Evolutionary conservation across 2,888 invertebrate species (phyloP).

Genomic region (Dynastes tityus): DNA sequence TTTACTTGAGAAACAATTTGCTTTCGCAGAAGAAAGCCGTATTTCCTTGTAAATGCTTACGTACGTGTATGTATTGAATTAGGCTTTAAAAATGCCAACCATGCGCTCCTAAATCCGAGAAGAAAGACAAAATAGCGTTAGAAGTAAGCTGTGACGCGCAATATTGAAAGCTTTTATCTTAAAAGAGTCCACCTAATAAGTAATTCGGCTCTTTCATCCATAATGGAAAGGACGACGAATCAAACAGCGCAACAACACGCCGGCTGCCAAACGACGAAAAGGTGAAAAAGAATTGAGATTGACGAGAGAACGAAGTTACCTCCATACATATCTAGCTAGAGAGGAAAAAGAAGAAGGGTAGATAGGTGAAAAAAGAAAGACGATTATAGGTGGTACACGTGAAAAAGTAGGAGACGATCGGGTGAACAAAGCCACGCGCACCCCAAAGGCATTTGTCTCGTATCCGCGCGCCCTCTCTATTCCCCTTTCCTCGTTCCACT

Average conservation of each 20-base stretch:
- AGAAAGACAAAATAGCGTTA: background rate
- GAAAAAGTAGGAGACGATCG: constrained; percentile 26
- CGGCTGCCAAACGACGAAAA: constrained; percentile 18
- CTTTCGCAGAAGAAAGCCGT: too few relatives aligned
- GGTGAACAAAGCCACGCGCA: constrained; percentile 51
- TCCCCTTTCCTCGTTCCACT: background rate
- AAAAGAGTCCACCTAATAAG: constrained; percentile 9
- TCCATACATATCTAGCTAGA: background rate
- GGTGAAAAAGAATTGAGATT: constrained; percentile 39
- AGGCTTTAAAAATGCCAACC: too few relatives aligned
- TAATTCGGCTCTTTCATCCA: constrained; percentile 17
- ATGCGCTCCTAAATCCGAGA: too few relatives aligned
- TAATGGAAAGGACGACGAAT: constrained; percentile 27
- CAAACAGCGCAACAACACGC: constrained; percentile 34
- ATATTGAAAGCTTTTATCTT: constrained; percentile 26
- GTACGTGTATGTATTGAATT: too few relatives aligned
- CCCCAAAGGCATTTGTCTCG: constrained; percentile 55
- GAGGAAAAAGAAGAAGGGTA: background rate
- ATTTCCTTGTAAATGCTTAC: too few relatives aligned
- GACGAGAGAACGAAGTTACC: constrained; percentile 21
- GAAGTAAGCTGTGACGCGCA: background rate
- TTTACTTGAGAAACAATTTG: too few relatives aligned
- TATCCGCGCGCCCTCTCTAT: constrained; percentile 25
- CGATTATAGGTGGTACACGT: background rate
- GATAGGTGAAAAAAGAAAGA: background rate